phyloP scores from a whole-genome alignment of 92 coral and sea anemone genomes.

The Muricea muricata region DNA sequence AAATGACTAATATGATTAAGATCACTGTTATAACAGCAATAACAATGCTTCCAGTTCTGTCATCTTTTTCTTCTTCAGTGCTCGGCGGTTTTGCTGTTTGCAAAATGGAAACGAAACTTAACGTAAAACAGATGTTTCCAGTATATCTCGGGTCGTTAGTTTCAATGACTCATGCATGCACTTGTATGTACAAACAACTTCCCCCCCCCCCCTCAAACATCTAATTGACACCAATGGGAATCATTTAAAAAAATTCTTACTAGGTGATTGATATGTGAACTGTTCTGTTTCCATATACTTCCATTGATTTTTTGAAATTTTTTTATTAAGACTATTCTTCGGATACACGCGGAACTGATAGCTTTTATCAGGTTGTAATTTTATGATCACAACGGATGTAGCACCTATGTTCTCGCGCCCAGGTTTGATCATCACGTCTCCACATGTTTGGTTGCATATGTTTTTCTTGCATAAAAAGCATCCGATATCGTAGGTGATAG shows the following conservation, averaged over 20 bases:
- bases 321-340: neutral
- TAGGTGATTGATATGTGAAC: neutral
- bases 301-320: neutral
- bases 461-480: neutral
- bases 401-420: neutral
- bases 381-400: neutral
- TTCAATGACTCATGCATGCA: too few species aligned
- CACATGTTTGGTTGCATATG: neutral
- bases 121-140: neutral
- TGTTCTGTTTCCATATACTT: neutral
- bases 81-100: neutral
- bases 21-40: neutral
- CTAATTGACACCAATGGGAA: neutral
- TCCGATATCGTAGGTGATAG: neutral
- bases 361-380: neutral
- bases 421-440: neutral
- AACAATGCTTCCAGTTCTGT: neutral
- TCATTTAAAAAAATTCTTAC: neutral
- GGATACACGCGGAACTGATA: conserved; percentile 10
- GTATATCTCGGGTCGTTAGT: neutral
- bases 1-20: neutral
- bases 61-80: neutral
- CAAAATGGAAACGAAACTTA: neutral
- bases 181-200: too few species aligned
- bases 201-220: too few species aligned